Percentiles rank a stretch among this genome's conserved stretches.
Conservation (phyloP, 2,888 invertebrate species). For the Ichneumon xanthorius region DNA sequence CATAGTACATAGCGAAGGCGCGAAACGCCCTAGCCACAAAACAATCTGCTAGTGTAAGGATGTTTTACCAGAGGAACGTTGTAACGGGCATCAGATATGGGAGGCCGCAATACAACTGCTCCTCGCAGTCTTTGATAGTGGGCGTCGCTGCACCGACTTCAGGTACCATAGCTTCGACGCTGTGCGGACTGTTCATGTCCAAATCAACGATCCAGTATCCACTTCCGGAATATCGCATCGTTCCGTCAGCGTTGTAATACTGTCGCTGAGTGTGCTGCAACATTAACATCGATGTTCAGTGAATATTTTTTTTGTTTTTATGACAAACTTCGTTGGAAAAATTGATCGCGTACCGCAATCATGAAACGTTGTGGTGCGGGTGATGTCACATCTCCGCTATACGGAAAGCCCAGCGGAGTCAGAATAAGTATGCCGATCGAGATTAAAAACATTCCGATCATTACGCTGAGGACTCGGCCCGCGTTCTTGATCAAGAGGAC, state of each 20-base stretch:
- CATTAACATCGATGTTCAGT: constrained; percentile 47
- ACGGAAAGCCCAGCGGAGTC: constrained; percentile 91
- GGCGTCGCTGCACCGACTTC: constrained; percentile 85
- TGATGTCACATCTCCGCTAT: constrained; percentile 87
- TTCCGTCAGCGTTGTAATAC: constrained; percentile 86
- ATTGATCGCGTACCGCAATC: constrained; percentile 87
- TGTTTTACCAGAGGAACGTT: constrained; percentile 87
- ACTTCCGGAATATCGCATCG: constrained; percentile 85
- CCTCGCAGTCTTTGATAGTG: constrained; percentile 87
- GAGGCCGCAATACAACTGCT: constrained; percentile 91
- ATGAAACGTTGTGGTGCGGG: constrained; percentile 91
- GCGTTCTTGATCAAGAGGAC: constrained; percentile 85
- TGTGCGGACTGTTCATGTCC: constrained; percentile 90
- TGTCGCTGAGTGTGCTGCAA: constrained; percentile 88
- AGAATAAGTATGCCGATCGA: constrained; percentile 87
- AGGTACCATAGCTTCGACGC: constrained; percentile 86
- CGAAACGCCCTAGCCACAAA: no score
- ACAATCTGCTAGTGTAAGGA: not conserved
- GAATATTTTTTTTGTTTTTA: not conserved
- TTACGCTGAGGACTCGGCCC: constrained; percentile 85
- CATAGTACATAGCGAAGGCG: no score
- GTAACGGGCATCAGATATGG: constrained; percentile 92
- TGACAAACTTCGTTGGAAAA: not conserved
- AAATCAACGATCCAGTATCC: constrained; percentile 91
- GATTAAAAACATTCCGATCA: constrained; percentile 86